Conservation (phyloP, 2,888 invertebrate species). For the Meghimatium bilineatum region DNA sequence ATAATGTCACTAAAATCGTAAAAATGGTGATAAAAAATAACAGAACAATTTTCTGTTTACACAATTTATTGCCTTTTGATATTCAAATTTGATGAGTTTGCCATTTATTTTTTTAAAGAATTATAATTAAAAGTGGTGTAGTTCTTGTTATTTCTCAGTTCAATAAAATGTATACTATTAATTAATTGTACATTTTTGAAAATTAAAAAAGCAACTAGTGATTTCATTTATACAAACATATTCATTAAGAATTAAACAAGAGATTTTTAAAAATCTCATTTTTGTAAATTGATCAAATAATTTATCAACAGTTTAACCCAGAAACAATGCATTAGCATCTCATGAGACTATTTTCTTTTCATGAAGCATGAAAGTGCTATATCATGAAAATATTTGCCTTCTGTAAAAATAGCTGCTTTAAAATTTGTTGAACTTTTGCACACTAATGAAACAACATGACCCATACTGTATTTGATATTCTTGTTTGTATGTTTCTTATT, state of each 20-base stretch:
- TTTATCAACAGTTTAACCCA: too few species aligned
- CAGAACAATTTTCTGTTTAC: slow-evolving; percentile 10
- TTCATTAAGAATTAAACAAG: neutral
- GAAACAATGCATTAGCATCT: too few species aligned
- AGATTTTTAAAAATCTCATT: too few species aligned
- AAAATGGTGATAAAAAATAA: neutral
- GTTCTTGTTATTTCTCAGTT: neutral
- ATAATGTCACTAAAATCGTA: neutral
- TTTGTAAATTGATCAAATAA: too few species aligned
- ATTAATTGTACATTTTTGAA: neutral
- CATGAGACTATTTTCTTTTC: too few species aligned
- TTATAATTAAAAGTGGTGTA: neutral
- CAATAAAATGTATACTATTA: neutral
- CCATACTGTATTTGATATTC: too few species aligned
- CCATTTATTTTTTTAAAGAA: neutral
- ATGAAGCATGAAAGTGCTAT: too few species aligned
- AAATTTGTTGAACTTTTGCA: too few species aligned
- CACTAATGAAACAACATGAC: too few species aligned
- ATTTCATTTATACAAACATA: neutral
- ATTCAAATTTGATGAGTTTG: neutral
- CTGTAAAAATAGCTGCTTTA: too few species aligned
- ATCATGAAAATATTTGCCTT: too few species aligned
- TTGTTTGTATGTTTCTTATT: too few species aligned
- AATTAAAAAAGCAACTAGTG: neutral
- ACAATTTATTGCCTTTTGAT: neutral